Percentiles rank a stretch among this genome's conserved stretches.
Evolutionary conservation across 2,113 vertebrate species (phyloP).

Genomic region (Regulus satrapa): DNA sequence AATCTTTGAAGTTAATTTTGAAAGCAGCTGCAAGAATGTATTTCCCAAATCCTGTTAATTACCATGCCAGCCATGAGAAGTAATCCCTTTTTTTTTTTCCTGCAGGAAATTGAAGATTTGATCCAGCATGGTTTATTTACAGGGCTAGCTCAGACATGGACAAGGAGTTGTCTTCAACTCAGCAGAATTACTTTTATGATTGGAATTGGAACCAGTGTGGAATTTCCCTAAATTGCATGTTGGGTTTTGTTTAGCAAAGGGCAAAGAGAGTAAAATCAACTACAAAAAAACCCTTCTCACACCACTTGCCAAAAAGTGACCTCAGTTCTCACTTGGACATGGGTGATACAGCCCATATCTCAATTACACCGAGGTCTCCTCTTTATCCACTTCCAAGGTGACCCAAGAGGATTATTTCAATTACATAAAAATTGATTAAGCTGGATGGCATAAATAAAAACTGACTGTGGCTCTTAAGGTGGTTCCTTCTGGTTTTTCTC

Average conservation of each 20-base stretch:
- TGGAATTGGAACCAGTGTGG: neutral
- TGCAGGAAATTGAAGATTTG: constrained; percentile 11
- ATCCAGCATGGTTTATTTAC: constrained; percentile 21
- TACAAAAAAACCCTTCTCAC: neutral
- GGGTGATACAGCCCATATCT: neutral
- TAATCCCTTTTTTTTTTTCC: neutral
- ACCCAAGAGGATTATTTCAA: neutral
- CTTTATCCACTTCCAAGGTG: neutral
- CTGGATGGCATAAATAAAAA: neutral
- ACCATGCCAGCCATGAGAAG: constrained; percentile 32
- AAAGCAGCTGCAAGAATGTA: constrained; percentile 47
- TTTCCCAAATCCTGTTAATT: constrained; percentile 59
- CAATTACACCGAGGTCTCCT: neutral
- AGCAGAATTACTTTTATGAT: neutral
- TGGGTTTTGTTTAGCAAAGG: neutral
- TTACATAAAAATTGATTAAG: neutral
- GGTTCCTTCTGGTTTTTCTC: neutral
- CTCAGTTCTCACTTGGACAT: neutral
- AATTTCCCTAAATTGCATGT: neutral
- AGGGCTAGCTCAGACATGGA: neutral
- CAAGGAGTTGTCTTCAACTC: neutral
- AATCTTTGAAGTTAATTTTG: constrained; percentile 61
- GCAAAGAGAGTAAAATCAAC: neutral
- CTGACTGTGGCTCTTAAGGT: neutral
- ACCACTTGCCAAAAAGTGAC: neutral